phyloP scores from a whole-genome alignment of 1,140 invertebrate genomes.

The Panagrolaimus sp. region DNA sequence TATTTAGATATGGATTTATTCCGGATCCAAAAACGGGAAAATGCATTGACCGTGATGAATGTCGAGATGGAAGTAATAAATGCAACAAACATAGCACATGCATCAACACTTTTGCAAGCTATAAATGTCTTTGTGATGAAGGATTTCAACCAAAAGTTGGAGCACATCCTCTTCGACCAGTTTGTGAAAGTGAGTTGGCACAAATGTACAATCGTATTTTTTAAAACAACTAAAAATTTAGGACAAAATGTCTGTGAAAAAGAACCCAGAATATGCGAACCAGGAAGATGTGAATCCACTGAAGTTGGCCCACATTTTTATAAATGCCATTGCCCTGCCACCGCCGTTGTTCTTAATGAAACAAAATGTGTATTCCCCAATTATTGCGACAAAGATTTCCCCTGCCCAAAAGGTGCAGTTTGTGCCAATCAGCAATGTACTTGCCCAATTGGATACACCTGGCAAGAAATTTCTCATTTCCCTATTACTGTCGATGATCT shows the following conservation, averaged over 20 bases:
- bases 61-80: constrained; percentile 24
- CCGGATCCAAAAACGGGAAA: constrained; percentile 71
- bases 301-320: neutral
- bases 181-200: too few species aligned
- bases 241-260: neutral
- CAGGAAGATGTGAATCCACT: neutral
- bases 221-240: too few species aligned
- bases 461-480: neutral
- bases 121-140: constrained; percentile 43
- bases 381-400: constrained; percentile 9
- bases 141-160: constrained; percentile 24
- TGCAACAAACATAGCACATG: constrained; percentile 53
- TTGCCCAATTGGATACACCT: neutral
- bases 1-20: constrained; percentile 62
- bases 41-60: constrained; percentile 60
- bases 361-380: constrained; percentile 2
- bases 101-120: constrained; percentile 40
- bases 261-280: neutral
- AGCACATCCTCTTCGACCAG: too few species aligned
- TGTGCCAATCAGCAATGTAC: neutral
- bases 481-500: neutral
- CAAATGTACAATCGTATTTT: too few species aligned
- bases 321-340: neutral
- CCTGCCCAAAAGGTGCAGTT: neutral
- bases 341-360: neutral